Evolutionary conservation across 2,888 invertebrate genomes (phyloP), one percentile per base, ranked within the genome.

Genomic region (Ditylenchus weischeri): DNA sequence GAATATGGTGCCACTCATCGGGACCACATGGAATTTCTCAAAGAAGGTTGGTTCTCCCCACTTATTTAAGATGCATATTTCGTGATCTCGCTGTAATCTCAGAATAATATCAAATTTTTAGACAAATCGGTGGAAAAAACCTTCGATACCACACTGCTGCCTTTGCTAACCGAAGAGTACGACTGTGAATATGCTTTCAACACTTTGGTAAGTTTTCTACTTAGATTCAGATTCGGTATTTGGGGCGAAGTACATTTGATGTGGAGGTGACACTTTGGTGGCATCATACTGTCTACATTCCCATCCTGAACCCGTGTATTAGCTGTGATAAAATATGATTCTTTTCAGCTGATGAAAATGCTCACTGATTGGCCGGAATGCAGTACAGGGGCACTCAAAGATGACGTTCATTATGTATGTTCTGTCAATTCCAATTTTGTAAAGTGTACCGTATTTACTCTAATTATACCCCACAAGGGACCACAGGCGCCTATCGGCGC

Each of bases 301-400:
- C 29, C n/a, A n/a, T n/a, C n/a, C n/a, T n/a, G n/a, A n/a, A n/a
- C n/a, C n/a, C n/a, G n/a, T n/a, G n/a, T 29, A 29, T 29, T 29
- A 29, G 29, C 29, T 29, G 5, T 5, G 29, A 5, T 29, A 29
- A 29, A 5, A 29, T 4, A 29, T 29, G 5, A 29, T 2, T 5
- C 29, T 43, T 13, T 43, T 43, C 8, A 43, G 43, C 13, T 43
- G 43, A 43, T 43, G 43, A 82, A 82, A 69, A 81, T 81, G 81
- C 69, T 79, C n/a, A 81, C 81, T 0, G 81, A 82, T 67, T 81
- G 81, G 81, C 80, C 81, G 8, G 79, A 74, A 62, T 75, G 76
- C 62, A 72, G 69, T 49, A 21, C 71, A n/a, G 74, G 72, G 36
- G 69, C 76, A n/a, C 79, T 79, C 68, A 75, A 77, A 48, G 72